Evolutionary conservation across 2,113 vertebrate genomes (phyloP), one percentile per base, ranked within the genome.

Genomic region (Scomber japonicus): DNA sequence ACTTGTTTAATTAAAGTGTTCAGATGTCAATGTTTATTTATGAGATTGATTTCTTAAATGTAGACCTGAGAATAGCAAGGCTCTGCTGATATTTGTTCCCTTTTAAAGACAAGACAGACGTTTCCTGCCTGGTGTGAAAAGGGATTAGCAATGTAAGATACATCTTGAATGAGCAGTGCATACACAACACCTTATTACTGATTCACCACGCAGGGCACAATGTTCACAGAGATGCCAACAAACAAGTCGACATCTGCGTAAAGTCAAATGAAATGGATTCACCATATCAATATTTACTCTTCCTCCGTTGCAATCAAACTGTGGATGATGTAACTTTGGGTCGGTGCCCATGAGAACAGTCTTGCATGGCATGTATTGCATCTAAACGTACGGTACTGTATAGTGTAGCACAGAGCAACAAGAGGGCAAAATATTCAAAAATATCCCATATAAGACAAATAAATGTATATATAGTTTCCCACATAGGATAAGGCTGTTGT

Each of bases 11-110:
- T 91, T 89, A 85, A 88, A 91, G 69, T 24, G 14, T 35, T 83
- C 57, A 65, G 79, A 82, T 48, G 69, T 46, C 81, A 86, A 88
- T 87, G 84, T 89, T 88, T 87, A 88, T 89, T 90, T 82, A 90
- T 84, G 86, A 91, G 82, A 86, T 80, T 84, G 84, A 86, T 89
- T 87, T 64, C 49, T 71, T 45, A 55, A 85, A 84, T 65, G 62
- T 81, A 78, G 64, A 53, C 74, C 73, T 21, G 51, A 62, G 80
- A 91, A 85, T 24, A 81, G 71, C 31, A 66, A 2, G 51, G 49
- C 56, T 56, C 8, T 2, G 21, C 59, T 46, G 21, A 82, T 65
- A 78, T 70, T 46, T 65, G 16, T 56, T 66, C 57, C 50, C 68
- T 74, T 70, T 71, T 46, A 57, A 40, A 64, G 68, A 51, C 12